Conservation (phyloP, 1,140 invertebrate species). For the Diuraphis noxia region DNA sequence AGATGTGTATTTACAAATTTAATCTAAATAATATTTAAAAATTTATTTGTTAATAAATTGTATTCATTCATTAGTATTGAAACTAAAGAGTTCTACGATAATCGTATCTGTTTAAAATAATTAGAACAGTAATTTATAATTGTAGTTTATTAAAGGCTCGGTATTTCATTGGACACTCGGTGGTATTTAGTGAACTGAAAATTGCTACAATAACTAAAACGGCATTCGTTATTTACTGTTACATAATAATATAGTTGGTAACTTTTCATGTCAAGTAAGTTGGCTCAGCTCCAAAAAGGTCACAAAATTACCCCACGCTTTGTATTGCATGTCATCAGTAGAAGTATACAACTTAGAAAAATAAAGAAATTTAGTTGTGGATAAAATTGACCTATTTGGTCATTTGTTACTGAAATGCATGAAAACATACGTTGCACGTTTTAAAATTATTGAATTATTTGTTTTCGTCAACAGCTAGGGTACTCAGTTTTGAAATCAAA, state of each 20-base stretch:
- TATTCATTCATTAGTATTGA: background rate
- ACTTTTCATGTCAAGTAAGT: conserved; percentile 32
- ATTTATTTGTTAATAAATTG: background rate
- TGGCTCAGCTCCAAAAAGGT: conserved; percentile 33
- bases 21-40: background rate
- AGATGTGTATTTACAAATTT: background rate
- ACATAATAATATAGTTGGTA: conserved; percentile 24
- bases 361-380: background rate
- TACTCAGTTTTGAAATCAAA: background rate
- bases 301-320: conserved; percentile 35
- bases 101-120: background rate
- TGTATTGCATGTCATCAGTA: conserved; percentile 10
- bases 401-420: background rate
- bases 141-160: background rate
- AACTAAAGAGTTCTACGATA: background rate
- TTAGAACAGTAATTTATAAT: background rate
- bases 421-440: background rate
- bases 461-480: background rate
- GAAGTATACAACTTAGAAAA: background rate
- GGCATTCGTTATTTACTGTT: conserved; percentile 14
- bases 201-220: background rate
- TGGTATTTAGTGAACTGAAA: background rate
- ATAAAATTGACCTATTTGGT: background rate
- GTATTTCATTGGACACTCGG: background rate
- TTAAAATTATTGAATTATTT: background rate